These are phyloP conservation scores for Neolamprologus sp. DNA, from an alignment of 2,113 vertebrate genomes.

Conservation along the genomic window DNA sequence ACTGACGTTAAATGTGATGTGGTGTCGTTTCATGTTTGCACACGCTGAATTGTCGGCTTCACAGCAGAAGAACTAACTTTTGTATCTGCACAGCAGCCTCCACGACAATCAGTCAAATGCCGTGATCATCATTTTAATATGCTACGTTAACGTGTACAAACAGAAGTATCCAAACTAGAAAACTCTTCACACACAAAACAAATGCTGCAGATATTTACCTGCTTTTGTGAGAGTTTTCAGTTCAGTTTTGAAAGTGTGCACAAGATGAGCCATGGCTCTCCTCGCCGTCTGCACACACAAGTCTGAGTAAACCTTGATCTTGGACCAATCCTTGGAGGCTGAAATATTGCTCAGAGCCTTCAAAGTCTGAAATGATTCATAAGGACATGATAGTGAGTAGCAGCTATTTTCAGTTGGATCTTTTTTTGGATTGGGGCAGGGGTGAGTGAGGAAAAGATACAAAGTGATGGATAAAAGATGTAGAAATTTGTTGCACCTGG, in stretches of 20 bases:
- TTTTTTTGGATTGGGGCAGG: not conserved
- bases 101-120: not conserved
- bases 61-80: not conserved
- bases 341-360: constrained; percentile 26
- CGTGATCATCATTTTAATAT: not conserved
- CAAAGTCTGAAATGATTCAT: constrained; percentile 38
- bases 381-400: not conserved
- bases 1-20: accelerated
- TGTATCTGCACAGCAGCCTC: not conserved
- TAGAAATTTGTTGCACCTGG: not conserved
- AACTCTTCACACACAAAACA: not conserved
- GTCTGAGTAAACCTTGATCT: constrained; percentile 42
- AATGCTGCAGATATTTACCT: not conserved
- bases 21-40: not conserved
- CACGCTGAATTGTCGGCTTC: not conserved
- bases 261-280: constrained; percentile 37
- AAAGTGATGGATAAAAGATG: not conserved
- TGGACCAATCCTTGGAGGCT: constrained; percentile 47
- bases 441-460: not conserved
- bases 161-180: not conserved
- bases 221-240: not conserved
- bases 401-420: not conserved
- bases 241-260: not conserved
- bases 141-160: not conserved
- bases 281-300: constrained; percentile 46